Base-by-base conservation (phyloP, 2,113 vertebrate genomes). In the Cheirogaleus medius region DNA sequence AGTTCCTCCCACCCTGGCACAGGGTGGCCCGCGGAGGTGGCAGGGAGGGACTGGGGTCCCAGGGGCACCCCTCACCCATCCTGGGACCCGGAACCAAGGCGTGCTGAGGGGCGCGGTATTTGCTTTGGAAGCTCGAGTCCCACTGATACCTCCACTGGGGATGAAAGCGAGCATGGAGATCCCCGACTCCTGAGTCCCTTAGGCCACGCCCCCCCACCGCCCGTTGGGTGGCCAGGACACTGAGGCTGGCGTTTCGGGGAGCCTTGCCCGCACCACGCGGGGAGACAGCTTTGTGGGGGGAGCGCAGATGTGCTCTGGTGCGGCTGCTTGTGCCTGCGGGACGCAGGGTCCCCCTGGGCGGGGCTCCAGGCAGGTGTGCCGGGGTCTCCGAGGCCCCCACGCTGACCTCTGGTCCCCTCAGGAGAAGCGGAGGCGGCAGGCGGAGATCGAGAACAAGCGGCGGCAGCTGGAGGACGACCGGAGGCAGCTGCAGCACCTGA, bases 341-440 rank as follows among this genome's bases (percentile, higher is more conserved):
- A 5, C 20, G 32, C 29, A 1, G 74, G 25, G 8, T 37, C 29
- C 1, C 0, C 4, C 3, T 7, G 56, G 63, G 10, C 27, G n/a
- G 3, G 4, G 56, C 39, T 0, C 25, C 0, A 2, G 21, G 34
- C 1, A 8, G 42, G 8, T 21, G 44, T 5, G 52, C 29, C 18
- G 76, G 32, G 29, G 29, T 39, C 27, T 32, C 13, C 0, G 0
- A 0, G 13, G 32, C 52, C 44, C 42, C 6, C 14, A 0, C 2
- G 2, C 52, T 27, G 27, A 21, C 20, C 29, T 25, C 3, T 0
- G 1, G 1, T 1, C 0, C 8, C 15, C 0, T 0, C 98, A 99
- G 99, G 99, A 99, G 98, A 99, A 99, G 98, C 98, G 99, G 94
- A 99, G 99, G 98, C 98, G 98, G 94, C 99, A 99, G 98, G 98